A percentile compares a stretch with the other conserved stretches of the same genome.
Conservation (phyloP, 1,140 invertebrate species). For the Cherax quadricarinatus region DNA sequence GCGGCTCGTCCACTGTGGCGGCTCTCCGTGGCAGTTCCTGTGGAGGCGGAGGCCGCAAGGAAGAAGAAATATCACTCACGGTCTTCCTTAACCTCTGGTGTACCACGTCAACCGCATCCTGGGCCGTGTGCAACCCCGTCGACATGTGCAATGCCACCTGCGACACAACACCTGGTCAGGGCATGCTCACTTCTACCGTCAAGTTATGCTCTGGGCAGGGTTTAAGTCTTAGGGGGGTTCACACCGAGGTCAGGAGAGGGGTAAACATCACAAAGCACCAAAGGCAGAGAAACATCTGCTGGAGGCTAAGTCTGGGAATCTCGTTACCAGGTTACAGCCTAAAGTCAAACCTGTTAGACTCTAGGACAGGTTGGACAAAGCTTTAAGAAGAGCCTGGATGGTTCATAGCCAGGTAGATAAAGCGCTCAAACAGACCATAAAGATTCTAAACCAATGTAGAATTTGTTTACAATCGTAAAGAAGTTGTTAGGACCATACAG, state of each 20-base stretch:
- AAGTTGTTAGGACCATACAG: too few relatives aligned
- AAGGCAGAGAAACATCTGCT: too few relatives aligned
- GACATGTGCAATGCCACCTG: slow-evolving; percentile 63
- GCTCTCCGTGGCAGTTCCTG: not conserved
- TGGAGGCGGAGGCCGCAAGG: slow-evolving; percentile 25
- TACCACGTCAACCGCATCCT: slow-evolving; percentile 46
- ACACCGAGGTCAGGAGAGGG: too few relatives aligned
- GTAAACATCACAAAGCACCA: too few relatives aligned
- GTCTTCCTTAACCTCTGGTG: slow-evolving; percentile 67
- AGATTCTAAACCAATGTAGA: too few relatives aligned
- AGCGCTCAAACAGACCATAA: not conserved
- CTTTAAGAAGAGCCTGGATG: too few relatives aligned
- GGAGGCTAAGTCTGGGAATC: not conserved
- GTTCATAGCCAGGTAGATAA: not conserved
- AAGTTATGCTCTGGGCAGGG: not conserved
- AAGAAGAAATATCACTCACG: slow-evolving; percentile 64
- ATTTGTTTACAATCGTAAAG: too few relatives aligned
- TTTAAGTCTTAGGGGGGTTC: not conserved
- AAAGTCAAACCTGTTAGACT: too few relatives aligned
- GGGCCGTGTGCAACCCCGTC: slow-evolving; percentile 52
- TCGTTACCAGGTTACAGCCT: not conserved
- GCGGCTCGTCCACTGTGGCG: slow-evolving; percentile 18
- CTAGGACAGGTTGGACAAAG: too few relatives aligned
- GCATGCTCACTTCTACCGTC: not conserved
- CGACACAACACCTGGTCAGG: not conserved